phyloP scores from a whole-genome alignment of 2,888 invertebrate genomes.

The Trachelus stipa region DNA sequence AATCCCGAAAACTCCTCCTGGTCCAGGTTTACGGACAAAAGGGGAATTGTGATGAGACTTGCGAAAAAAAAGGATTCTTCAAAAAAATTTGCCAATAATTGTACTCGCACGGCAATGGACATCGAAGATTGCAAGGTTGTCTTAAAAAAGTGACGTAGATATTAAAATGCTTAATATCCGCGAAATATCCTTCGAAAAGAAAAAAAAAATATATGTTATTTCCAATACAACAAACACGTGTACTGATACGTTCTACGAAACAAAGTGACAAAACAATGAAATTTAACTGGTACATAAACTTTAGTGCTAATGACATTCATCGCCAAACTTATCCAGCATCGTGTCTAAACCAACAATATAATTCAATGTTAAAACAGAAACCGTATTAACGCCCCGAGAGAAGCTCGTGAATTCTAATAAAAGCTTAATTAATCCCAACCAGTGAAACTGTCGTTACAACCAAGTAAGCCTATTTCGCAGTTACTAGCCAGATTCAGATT shows the following conservation, averaged over 20 bases:
- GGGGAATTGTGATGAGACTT: background rate
- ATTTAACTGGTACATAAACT: background rate
- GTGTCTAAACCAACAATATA: background rate
- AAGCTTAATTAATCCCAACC: background rate
- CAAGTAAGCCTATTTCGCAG: background rate
- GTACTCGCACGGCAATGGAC: background rate
- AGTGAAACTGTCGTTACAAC: background rate
- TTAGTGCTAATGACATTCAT: background rate
- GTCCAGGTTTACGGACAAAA: background rate
- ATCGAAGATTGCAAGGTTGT: background rate
- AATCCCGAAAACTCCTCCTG: background rate
- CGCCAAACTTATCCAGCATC: background rate
- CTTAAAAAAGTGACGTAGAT: background rate
- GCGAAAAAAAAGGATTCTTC: background rate
- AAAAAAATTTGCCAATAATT: background rate
- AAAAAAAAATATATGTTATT: background rate
- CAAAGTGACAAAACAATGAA: background rate
- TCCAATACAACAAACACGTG: background rate
- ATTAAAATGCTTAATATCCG: too few species aligned
- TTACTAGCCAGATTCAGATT: background rate
- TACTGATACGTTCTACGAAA: background rate
- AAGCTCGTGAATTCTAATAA: background rate
- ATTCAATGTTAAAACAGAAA: background rate
- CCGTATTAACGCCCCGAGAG: background rate
- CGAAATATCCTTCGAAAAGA: too few species aligned